Conservation (phyloP, 2,888 invertebrate genomes). For the Hofmannophila pseudospretella region DNA sequence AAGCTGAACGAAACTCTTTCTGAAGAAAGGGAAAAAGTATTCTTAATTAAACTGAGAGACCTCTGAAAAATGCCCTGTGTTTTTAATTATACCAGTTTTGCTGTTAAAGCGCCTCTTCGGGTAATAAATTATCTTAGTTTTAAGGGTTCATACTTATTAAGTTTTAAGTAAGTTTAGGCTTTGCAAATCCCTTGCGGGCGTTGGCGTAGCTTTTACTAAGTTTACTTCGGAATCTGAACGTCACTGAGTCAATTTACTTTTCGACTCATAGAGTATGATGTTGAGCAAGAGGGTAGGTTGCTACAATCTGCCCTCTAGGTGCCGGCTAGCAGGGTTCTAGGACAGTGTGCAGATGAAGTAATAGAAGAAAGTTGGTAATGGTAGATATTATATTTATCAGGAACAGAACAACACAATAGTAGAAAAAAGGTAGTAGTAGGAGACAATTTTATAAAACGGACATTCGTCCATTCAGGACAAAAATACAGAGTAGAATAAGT, state of each 20-base stretch:
- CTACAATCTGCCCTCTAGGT: too few relatives aligned
- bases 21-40: slow-evolving; percentile 46
- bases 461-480: too few relatives aligned
- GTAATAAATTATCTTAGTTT: slow-evolving; percentile 25
- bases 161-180: background rate
- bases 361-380: too few relatives aligned
- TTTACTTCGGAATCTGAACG: background rate
- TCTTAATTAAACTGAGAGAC: slow-evolving; percentile 59
- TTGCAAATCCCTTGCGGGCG: background rate
- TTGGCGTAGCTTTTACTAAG: background rate
- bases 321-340: too few relatives aligned
- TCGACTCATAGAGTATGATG: background rate
- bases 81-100: slow-evolving; percentile 54
- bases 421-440: too few relatives aligned
- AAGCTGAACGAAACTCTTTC: slow-evolving; percentile 55
- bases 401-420: too few relatives aligned
- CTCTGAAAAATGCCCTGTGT: slow-evolving; percentile 49
- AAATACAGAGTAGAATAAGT: too few relatives aligned
- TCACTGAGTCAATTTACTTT: background rate
- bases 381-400: too few relatives aligned
- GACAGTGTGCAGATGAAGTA: too few relatives aligned
- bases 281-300: too few relatives aligned
- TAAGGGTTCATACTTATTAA: slow-evolving; percentile 11
- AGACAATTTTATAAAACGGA: too few relatives aligned
- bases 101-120: slow-evolving; percentile 19